phyloP scores from a whole-genome alignment of 2,113 vertebrate genomes.

The Menidia beryllina region DNA sequence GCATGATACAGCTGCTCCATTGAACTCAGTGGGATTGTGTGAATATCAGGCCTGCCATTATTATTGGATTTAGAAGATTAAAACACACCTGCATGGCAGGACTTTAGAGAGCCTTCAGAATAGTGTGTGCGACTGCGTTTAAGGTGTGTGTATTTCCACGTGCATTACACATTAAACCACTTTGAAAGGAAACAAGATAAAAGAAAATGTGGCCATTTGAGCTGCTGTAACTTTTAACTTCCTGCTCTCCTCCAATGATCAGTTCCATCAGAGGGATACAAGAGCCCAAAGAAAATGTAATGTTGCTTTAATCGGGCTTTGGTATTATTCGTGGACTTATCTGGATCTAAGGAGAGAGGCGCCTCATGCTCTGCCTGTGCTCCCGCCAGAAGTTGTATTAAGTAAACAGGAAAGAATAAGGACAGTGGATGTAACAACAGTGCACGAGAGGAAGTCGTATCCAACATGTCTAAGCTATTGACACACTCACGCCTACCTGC shows the following conservation, averaged over 20 bases:
- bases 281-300: slow-evolving; percentile 8
- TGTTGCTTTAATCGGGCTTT: slow-evolving; percentile 15
- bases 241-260: slow-evolving; percentile 48
- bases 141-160: slow-evolving; percentile 35
- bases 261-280: slow-evolving; percentile 35
- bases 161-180: slow-evolving; percentile 27
- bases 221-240: slow-evolving; percentile 46
- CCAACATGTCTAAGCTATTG: slow-evolving; percentile 9
- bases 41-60: slow-evolving; percentile 54
- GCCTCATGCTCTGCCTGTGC: neutral
- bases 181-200: slow-evolving; percentile 58
- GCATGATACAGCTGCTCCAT: slow-evolving; percentile 50
- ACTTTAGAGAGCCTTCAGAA: slow-evolving; percentile 48
- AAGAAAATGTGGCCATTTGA: slow-evolving; percentile 57
- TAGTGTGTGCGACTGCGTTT: neutral
- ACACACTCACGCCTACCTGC: neutral
- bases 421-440: slow-evolving; percentile 45
- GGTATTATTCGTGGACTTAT: slow-evolving; percentile 32
- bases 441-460: slow-evolving; percentile 32
- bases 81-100: slow-evolving; percentile 66
- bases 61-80: slow-evolving; percentile 72
- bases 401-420: slow-evolving; percentile 65
- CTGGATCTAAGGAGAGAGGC: slow-evolving; percentile 22
- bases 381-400: slow-evolving; percentile 38
- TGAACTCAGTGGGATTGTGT: slow-evolving; percentile 41